phyloP scores from a whole-genome alignment of 2,888 invertebrate species.

The Melanostoma scalare region DNA sequence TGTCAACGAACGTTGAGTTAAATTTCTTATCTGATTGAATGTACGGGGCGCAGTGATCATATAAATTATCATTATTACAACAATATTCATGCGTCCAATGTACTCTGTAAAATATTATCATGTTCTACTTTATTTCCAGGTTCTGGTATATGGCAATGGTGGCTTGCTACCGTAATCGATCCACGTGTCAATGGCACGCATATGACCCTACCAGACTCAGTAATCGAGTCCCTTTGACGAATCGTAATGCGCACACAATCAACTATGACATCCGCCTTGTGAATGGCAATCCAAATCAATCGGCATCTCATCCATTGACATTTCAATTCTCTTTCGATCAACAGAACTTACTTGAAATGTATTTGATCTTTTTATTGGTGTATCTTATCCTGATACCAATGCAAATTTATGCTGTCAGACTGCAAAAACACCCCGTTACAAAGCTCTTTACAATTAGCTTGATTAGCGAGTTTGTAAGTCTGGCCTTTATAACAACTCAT shows the following conservation, averaged over 20 bases:
- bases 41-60: too few relatives aligned
- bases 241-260: conserved; percentile 81
- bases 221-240: conserved; percentile 54
- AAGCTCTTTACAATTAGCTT: conserved; percentile 94
- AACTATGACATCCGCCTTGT: conserved; percentile 97
- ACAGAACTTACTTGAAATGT: conserved; percentile 95
- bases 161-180: conserved; percentile 92
- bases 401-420: conserved; percentile 94
- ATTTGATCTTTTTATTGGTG: conserved; percentile 92
- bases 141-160: conserved; percentile 98
- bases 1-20: too few relatives aligned
- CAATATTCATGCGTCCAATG: too few relatives aligned
- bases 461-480: conserved; percentile 91
- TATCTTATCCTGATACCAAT: conserved; percentile 93
- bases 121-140: conserved; percentile 82
- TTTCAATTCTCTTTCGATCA: conserved; percentile 98
- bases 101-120: not conserved
- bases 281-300: conserved; percentile 96
- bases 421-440: conserved; percentile 95
- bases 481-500: conserved; percentile 93
- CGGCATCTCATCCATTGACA: conserved; percentile 91
- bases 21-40: too few relatives aligned
- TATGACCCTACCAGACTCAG: conserved; percentile 83
- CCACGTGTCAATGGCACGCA: conserved; percentile 92
- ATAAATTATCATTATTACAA: too few relatives aligned